These are phyloP conservation scores for Megathymus violae DNA, from an alignment of 1,140 invertebrate species.

Conservation along the genomic window DNA sequence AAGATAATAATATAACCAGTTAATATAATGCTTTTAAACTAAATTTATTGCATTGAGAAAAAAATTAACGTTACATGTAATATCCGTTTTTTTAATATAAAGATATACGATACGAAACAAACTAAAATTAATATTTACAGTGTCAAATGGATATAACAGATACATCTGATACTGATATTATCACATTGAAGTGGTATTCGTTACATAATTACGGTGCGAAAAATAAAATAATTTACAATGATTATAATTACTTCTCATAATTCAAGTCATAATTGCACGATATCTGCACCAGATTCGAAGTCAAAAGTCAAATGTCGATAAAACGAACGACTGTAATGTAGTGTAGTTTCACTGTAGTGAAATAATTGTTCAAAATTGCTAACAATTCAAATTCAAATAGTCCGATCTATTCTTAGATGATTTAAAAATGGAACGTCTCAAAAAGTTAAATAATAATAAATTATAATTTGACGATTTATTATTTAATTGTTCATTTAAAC, in stretches of 20 bases:
- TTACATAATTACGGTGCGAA: slow-evolving; percentile 1
- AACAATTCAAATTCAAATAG: too few relatives aligned
- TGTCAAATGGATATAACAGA: slow-evolving; percentile 50
- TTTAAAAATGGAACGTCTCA: too few relatives aligned
- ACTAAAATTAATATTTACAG: slow-evolving; percentile 60
- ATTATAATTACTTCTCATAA: slow-evolving; percentile 4
- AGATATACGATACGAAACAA: slow-evolving; percentile 40
- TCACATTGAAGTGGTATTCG: slow-evolving; percentile 36
- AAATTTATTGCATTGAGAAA: neutral
- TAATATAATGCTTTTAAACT: neutral
- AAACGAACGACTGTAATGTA: too few relatives aligned
- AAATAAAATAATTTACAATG: neutral
- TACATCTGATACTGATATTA: slow-evolving; percentile 34
- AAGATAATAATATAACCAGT: too few relatives aligned
- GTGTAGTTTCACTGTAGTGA: too few relatives aligned
- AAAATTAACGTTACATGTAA: neutral
- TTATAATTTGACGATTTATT: too few relatives aligned
- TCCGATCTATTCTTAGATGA: too few relatives aligned
- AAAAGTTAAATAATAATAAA: too few relatives aligned
- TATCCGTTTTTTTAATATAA: slow-evolving; percentile 18
- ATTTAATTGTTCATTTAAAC: too few relatives aligned
- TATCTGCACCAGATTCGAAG: neutral
- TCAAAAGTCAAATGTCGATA: neutral
- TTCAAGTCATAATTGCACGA: neutral
- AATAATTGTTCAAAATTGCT: too few relatives aligned